Percentiles rank a stretch among this genome's conserved stretches.
Evolutionary conservation across 2,797 vertebrate genomes (phyloP).

Genomic region (Pipistrellus pygmaeus): DNA sequence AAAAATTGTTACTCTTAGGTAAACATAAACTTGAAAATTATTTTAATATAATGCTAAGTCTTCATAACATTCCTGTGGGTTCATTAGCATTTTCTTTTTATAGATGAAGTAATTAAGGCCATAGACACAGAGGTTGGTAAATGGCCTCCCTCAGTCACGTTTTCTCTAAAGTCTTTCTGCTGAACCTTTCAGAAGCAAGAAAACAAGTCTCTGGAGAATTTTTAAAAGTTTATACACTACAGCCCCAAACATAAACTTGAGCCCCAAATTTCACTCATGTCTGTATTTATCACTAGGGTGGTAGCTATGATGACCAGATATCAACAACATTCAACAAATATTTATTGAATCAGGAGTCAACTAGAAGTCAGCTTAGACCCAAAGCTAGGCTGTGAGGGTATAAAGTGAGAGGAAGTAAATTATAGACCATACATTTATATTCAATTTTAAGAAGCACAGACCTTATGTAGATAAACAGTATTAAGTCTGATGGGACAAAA

Average conservation of each 20-base stretch:
- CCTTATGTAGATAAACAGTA: not conserved
- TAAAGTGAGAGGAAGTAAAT: too few relatives aligned
- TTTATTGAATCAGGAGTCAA: not conserved
- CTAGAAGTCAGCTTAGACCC: not conserved
- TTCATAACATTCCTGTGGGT: not conserved
- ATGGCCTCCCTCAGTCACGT: not conserved
- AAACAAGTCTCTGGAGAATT: not conserved
- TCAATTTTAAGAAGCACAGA: not conserved
- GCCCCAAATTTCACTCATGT: not conserved
- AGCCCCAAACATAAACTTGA: not conserved
- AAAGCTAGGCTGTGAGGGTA: not conserved
- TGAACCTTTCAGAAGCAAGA: not conserved
- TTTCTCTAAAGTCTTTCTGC: not conserved
- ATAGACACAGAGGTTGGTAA: too few relatives aligned
- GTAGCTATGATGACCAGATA: not conserved
- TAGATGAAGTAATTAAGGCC: not conserved
- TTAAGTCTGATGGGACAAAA: not conserved
- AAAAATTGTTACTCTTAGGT: not conserved
- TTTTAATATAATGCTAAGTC: not conserved
- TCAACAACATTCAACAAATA: not conserved
- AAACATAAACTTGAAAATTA: not conserved
- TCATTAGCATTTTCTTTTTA: not conserved
- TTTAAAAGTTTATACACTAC: not conserved
- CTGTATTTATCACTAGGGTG: not conserved
- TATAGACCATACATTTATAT: not conserved